Evolutionary conservation across 2,797 vertebrate species (phyloP).

Genomic region (Bucorvus abyssinicus): DNA sequence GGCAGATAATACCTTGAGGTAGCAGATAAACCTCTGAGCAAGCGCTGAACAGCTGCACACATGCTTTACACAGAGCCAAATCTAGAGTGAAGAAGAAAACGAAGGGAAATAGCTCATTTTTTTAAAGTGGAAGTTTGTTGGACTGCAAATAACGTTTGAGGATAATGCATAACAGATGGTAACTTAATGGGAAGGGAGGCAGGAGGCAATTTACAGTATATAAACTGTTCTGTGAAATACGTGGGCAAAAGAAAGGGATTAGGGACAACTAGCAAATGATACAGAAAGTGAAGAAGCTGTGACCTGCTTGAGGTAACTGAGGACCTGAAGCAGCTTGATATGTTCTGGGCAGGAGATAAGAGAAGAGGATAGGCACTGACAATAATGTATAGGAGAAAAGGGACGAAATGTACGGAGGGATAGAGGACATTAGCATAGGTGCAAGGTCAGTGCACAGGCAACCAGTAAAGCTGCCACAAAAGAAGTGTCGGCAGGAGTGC

Average conservation of each 20-base stretch:
- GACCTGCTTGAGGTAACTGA: background rate
- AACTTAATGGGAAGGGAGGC: background rate
- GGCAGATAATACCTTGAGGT: background rate
- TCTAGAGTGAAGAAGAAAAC: background rate
- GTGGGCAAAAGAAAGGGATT: background rate
- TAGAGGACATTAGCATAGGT: background rate
- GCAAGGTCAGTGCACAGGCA: background rate
- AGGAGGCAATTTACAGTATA: background rate
- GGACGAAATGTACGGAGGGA: background rate
- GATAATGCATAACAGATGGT: constrained; percentile 37
- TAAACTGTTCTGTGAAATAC: background rate
- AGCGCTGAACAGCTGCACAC: background rate
- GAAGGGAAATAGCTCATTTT: background rate
- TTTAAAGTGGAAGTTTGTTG: constrained; percentile 21
- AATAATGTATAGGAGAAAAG: background rate
- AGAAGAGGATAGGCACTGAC: background rate
- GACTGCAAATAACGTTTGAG: constrained; percentile 10
- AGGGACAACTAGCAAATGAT: background rate
- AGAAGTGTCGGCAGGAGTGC: background rate
- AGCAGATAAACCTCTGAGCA: background rate
- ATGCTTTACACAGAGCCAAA: background rate
- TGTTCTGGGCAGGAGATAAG: background rate
- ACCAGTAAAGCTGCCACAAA: background rate
- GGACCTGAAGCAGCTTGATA: background rate
- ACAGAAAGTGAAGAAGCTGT: background rate